Base-by-base conservation (phyloP, 2,888 invertebrate genomes). In the Pandemis heparana region DNA sequence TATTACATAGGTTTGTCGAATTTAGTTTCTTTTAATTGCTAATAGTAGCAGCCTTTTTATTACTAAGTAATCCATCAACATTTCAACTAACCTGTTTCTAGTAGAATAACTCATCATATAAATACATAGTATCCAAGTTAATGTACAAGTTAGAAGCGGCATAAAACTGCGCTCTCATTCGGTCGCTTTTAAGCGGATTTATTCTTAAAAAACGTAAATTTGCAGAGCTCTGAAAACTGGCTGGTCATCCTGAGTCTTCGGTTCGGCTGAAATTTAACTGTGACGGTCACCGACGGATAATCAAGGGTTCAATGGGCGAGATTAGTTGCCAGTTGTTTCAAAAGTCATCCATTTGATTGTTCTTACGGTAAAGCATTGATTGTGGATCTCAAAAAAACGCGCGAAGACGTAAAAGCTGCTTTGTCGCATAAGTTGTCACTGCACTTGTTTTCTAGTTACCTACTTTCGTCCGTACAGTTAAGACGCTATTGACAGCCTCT, bases 171-270 rank as follows among this genome's bases (percentile, higher is more conserved):
- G 53, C 12, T 16, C 53, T 65, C 38, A 65, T 65, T 65, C 53
- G 39, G 65, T 51, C 51, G 51, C 39, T 51, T 65, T 51, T 32
- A 18, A 14, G 16, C 16, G 16, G 64, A 23, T 16, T 23, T 51
- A 65, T 65, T 53, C 65, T 48, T 51, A 51, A 65, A 41, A 41
- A 41, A 41, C 18, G 62, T 12, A 62, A 43, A 62, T 23, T 62
- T 18, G 43, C 43, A 18, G n/a, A 43, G 23, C 63, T 23, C 41
- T 62, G 46, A 46, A 46, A 63, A 63, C 46, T 63, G 63, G 9
- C 8, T 43, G 23, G 63, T 63, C 63, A 63, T 63, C 46, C 43
- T 63, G 10, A 56, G 18, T 56, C 56, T 56, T 5, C 23, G 12
- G 10, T 56, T 56, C 5, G 12, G 56, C 56, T 56, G 10, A 56